Evolutionary conservation across 2,888 invertebrate species (phyloP), one percentile per base, ranked within the genome.

Genomic region (Drosophila mayaguana): DNA sequence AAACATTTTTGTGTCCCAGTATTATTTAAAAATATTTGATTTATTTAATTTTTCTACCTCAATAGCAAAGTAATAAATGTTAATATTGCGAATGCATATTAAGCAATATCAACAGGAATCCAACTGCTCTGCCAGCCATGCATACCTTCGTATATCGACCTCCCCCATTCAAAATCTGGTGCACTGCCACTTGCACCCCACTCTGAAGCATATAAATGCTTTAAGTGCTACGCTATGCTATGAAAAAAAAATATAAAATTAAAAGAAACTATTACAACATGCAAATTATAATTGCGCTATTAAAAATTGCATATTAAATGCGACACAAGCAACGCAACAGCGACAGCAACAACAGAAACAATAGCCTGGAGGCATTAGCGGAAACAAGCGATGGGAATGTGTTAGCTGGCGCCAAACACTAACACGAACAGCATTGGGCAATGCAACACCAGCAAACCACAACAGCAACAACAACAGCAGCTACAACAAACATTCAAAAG

Each of bases 241-340:
- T 22, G 14, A 40, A 40, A 32, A 61, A 63, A 66, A 65, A 60
- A 12, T 2, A 61, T 42, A 16, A 45, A 77, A 71, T n/a, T n/a
- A 65, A 65, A 57, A 22, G 50, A 77, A 72, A 67, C 87, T 65
- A 79, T 88, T 89, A 89, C 84, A 75, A 89, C 89, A 86, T 86
- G 86, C 89, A 86, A 86, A 86, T 86, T 81, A 87, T 86, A 89
- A 86, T 86, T 86, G 86, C 88, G 78, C 89, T 87, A 86, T 86
- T 86, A 89, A 86, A 89, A 89, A 74, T 72, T 87, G 86, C 86
- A 86, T 86, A 89, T 87, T 81, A 76, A 86, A 86, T 89, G 75
- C 84, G 70, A 87, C 84, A 87, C 72, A 76, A 68, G 55, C 69
- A 62, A 69, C 63, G 63, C 72, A 72, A 25, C 14, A 53, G 25